Percentiles rank a stretch among this genome's conserved stretches.
phyloP scores from a whole-genome alignment of 2,888 invertebrate species.

The Keiferia lycopersicella region DNA sequence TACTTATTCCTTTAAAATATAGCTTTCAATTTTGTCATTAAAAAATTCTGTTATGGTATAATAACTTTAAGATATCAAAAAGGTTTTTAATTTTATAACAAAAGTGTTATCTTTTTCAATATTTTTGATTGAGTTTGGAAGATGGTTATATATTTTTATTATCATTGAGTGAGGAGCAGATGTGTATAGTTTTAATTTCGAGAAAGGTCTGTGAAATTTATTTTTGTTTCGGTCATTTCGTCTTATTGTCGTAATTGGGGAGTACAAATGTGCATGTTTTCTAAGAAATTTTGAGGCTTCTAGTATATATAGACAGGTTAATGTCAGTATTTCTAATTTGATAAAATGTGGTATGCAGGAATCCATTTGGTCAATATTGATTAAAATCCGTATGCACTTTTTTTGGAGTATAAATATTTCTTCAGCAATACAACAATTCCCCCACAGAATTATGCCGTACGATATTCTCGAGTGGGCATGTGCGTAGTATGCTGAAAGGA shows the following conservation, averaged over 20 bases:
- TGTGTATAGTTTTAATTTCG: background rate
- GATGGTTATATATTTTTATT: background rate
- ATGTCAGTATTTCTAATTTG: background rate
- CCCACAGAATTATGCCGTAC: slow-evolving; percentile 25
- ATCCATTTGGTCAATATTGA: background rate
- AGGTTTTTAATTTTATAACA: background rate
- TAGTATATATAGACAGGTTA: background rate
- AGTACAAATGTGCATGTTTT: background rate
- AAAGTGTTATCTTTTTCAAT: background rate
- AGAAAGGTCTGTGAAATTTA: background rate
- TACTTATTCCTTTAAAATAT: too few species aligned
- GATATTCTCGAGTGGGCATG: slow-evolving; percentile 29
- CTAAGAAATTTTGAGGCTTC: background rate
- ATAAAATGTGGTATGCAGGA: background rate
- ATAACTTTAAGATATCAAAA: background rate
- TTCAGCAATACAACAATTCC: background rate
- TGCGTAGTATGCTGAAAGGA: slow-evolving; percentile 27
- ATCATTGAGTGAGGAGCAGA: background rate
- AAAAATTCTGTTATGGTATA: too few species aligned
- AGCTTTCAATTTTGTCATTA: too few species aligned
- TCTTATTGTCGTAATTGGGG: background rate
- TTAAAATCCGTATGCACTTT: background rate
- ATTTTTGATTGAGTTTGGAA: too few species aligned
- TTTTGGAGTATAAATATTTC: background rate
- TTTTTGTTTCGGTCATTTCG: background rate